Base-by-base conservation (phyloP, 1,140 invertebrate genomes). In the Aphelenchoides fujianensis region DNA sequence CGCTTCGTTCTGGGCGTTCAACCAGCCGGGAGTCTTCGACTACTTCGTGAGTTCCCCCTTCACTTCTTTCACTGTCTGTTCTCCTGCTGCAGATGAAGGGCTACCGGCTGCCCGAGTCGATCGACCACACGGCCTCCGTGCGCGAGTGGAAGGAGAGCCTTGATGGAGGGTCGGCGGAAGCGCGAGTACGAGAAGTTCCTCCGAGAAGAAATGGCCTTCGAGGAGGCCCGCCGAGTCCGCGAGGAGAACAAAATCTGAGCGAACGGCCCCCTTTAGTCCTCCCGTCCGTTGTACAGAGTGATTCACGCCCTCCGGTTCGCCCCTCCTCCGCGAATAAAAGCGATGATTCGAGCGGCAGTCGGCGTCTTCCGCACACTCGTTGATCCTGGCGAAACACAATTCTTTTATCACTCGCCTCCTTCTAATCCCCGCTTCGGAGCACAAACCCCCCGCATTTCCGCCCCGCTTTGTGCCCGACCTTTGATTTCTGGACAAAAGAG, bases 1-100 rank as follows among this genome's bases (percentile, higher is more conserved):
- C 23, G 81, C 67, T n/a, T 69, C 77, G 2, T 82, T 82, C 68
- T 82, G 82, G 81, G 64, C 69, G 36, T 82, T 83, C 77, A 82
- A 82, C 69, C 81, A 82, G 63, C 81, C 81, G 23, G 53, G 53
- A 19, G 63, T 84, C 53, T 82, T 76, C 69, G 74, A 83, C 52
- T 66, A 70, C 41, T 79, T 81, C 57, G 79, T 80, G 61, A 72
- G 78, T 79, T 79, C 68, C 7, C 68, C 32, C 36, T 74, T 68
- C 28, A 72, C 36, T 27, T 41, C 27, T 9, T 3, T 32, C n/a
- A 27, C 7, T 19, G 19, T 5, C 32, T 5, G 69, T 2, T 37
- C 9, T 34, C 5, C 12, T 31, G n/a, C n/a, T n/a, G 61, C 30
- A 80, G 78, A 79, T 79, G 78, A 68, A 69, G 64, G 62, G 69